Percentiles rank a stretch among this genome's conserved stretches.
phyloP scores from a whole-genome alignment of 2,113 vertebrate species.

The Hyla sarda region DNA sequence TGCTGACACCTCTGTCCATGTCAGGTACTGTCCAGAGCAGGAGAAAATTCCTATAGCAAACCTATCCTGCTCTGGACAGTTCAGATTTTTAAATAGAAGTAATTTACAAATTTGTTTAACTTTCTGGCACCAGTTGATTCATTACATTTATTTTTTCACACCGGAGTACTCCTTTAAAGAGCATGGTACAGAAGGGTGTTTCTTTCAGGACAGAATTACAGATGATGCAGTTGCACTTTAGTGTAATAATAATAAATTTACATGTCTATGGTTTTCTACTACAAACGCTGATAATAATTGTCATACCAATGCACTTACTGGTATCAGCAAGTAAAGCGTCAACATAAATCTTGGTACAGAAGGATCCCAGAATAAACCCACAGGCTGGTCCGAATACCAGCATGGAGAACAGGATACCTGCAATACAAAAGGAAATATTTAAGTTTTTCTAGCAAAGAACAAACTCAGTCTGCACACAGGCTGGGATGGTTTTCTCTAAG shows the following conservation, averaged over 20 bases:
- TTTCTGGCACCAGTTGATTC: no score
- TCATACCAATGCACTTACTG: conserved; percentile 75
- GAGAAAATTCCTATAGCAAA: no score
- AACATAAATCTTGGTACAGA: conserved; percentile 98
- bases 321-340: conserved; percentile 94
- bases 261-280: not conserved
- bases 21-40: no score
- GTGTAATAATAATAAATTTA: not conserved
- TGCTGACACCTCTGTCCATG: no score
- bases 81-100: no score
- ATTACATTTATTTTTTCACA: no score
- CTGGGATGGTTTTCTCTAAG: not conserved
- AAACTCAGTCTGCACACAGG: not conserved
- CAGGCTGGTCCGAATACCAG: conserved; percentile 97
- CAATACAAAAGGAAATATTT: conserved; percentile 64
- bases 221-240: not conserved
- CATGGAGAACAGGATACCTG: conserved; percentile 97
- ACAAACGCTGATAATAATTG: not conserved
- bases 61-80: no score
- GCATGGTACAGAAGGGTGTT: no score
- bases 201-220: not conserved
- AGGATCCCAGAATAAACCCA: conserved; percentile 96
- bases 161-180: no score
- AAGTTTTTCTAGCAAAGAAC: not conserved
- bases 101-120: no score